Evolutionary conservation across 2,113 vertebrate genomes (phyloP).

Genomic region (Nanger granti): DNA sequence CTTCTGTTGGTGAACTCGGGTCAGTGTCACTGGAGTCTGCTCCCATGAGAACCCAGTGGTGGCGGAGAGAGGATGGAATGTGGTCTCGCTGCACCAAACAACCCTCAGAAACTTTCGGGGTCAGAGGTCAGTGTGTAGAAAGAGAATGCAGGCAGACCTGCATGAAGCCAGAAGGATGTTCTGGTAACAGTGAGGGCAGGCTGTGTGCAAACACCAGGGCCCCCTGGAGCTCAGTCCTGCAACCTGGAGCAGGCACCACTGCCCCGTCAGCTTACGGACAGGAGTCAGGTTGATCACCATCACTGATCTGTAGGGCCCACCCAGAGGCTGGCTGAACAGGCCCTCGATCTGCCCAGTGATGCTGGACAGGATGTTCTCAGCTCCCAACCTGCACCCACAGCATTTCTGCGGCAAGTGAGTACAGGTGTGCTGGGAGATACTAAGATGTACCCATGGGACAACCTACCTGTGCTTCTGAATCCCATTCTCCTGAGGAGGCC

Average conservation of each 20-base stretch:
- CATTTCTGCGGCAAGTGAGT: accelerated
- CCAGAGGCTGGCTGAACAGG: not conserved
- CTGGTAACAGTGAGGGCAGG: too few relatives aligned
- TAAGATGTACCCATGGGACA: accelerated
- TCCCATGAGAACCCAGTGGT: not conserved
- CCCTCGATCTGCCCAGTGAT: accelerated
- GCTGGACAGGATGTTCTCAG: accelerated
- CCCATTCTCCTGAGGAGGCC: slow-evolving; percentile 89
- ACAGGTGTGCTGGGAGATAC: not conserved
- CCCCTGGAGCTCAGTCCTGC: not conserved
- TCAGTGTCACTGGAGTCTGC: not conserved
- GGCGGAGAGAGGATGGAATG: accelerated
- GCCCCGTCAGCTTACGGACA: accelerated
- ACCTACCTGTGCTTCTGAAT: slow-evolving; percentile 90
- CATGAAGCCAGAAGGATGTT: too few relatives aligned
- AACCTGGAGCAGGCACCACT: not conserved
- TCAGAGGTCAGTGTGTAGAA: not conserved
- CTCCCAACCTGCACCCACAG: accelerated
- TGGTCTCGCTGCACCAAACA: not conserved
- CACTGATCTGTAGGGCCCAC: not conserved
- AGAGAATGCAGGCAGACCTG: not conserved
- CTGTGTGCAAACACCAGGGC: not conserved
- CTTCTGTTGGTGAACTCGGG: not conserved
- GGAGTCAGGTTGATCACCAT: not conserved
- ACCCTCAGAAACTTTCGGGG: accelerated